Base-by-base conservation (phyloP, 2,797 vertebrate genomes). In the Notolepis coatsorum region DNA sequence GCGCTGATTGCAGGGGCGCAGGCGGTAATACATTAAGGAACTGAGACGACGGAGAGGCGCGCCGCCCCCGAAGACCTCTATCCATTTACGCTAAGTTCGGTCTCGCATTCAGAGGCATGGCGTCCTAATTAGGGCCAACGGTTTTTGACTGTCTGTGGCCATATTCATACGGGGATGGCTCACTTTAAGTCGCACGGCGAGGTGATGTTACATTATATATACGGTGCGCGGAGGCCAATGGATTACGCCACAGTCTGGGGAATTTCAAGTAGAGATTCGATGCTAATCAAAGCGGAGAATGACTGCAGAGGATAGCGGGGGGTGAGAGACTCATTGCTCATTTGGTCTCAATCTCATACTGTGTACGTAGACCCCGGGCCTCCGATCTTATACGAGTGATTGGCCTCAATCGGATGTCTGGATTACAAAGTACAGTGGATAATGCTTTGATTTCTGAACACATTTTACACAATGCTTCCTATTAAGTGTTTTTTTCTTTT, bases 21-120 rank as follows among this genome's bases (percentile, higher is more conserved):
- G 91, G 88, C 91, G 90, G 91, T 93, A 93, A 92, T 93, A 91
- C 91, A 93, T 94, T 93, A 93, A 91, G 91, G 91, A 89, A 91
- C 90, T 93, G 87, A 93, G 90, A 88, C 89, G 70, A 83, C 80
- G 81, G n/a, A n/a, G n/a, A 68, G 85, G 74, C 87, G 79, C 84
- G 75, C 85, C 79, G 80, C 75, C 82, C 90, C 87, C 87, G 70
- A 87, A 93, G 90, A 92, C 90, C 90, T 93, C 91, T 90, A 84
- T 85, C 87, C 89, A 92, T 93, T 92, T 92, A 81, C 75, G 50
- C 90, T 93, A 93, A 93, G 89, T 93, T 91, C 82, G 75, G 71
- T 66, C 80, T 90, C 83, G 88, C 90, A 93, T 93, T 93, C 92
- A 68, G 84, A 84, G 89, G 80, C 91, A 93, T 93, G 92, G 85